A percentile compares a stretch with the other conserved stretches of the same genome.
phyloP scores from a whole-genome alignment of 2,888 invertebrate species.

The Chouioia cunea region DNA sequence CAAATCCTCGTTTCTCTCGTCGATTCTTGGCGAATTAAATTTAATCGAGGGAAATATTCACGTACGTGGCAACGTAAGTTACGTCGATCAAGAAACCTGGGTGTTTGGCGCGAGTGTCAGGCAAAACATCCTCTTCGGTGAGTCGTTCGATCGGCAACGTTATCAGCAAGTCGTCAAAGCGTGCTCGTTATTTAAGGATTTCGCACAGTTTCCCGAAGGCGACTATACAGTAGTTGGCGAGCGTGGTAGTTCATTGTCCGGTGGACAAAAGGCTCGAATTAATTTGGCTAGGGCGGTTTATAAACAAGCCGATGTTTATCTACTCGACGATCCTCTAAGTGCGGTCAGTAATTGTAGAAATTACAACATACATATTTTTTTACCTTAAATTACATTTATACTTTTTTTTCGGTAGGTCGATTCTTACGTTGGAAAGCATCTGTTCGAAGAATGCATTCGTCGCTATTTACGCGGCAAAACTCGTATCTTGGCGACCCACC shows the following conservation, averaged over 20 bases:
- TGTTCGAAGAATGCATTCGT: constrained; percentile 81
- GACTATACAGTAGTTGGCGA: constrained; percentile 81
- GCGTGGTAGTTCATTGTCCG: constrained; percentile 79
- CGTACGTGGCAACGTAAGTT: constrained; percentile 78
- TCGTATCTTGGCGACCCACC: constrained; percentile 83
- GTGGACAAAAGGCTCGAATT: constrained; percentile 82
- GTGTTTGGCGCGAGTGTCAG: constrained; percentile 82
- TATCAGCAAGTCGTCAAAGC: constrained; percentile 70
- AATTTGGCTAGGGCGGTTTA: constrained; percentile 83
- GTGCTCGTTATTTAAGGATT: constrained; percentile 68
- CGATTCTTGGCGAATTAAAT: constrained; percentile 81
- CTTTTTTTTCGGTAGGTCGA: constrained; percentile 70
- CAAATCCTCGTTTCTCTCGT: constrained; percentile 77
- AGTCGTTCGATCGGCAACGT: constrained; percentile 73
- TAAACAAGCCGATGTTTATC: constrained; percentile 82
- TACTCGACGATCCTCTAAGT: constrained; percentile 80
- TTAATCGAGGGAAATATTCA: constrained; percentile 73
- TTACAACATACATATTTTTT: constrained; percentile 2
- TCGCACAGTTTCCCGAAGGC: constrained; percentile 75
- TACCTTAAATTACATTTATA: not conserved
- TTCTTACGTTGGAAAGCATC: constrained; percentile 79
- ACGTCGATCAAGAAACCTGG: constrained; percentile 90
- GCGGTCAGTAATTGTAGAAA: too few relatives aligned
- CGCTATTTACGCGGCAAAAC: constrained; percentile 77
- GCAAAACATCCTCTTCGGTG: constrained; percentile 89